A percentile compares a stretch with the other conserved stretches of the same genome.
Evolutionary conservation across 2,888 invertebrate species (phyloP).

Genomic region (Caenorhabditis drosophilae): DNA sequence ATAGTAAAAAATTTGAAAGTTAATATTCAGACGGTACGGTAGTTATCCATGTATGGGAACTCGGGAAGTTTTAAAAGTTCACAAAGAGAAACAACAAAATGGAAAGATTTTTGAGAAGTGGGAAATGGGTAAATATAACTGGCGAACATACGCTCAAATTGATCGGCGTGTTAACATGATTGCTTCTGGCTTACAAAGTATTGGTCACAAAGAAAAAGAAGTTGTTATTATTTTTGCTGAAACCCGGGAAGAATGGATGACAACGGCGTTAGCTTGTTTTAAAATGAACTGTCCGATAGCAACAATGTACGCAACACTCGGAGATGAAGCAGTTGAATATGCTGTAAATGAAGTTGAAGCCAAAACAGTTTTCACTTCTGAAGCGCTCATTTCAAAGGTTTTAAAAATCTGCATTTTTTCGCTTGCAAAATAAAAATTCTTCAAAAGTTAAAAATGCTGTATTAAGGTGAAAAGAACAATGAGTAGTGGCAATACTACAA

Average conservation of each 20-base stretch:
- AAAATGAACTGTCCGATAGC: conserved; percentile 90
- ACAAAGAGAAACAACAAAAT: conserved; percentile 90
- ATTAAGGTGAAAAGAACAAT: conserved; percentile 53
- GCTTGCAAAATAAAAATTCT: no score
- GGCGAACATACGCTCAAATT: conserved; percentile 54
- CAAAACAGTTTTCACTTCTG: conserved; percentile 87
- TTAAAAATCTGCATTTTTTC: no score
- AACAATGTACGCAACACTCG: conserved; percentile 94
- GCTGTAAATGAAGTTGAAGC: conserved; percentile 97
- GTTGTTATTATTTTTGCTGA: conserved; percentile 92
- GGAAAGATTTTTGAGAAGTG: conserved; percentile 90
- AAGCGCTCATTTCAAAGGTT: conserved; percentile 76
- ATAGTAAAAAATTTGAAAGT: not conserved
- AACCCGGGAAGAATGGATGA: conserved; percentile 96
- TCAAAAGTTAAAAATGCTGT: not conserved
- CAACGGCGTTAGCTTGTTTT: conserved; percentile 93
- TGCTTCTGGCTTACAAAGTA: conserved; percentile 78
- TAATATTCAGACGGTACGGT: conserved; percentile 40
- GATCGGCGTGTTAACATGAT: conserved; percentile 50
- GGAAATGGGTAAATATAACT: conserved; percentile 64
- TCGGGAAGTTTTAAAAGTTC: conserved; percentile 76
- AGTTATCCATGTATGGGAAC: conserved; percentile 70
- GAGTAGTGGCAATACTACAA: conserved; percentile 53
- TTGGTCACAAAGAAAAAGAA: conserved; percentile 73
- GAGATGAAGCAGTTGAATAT: conserved; percentile 93